Evolutionary conservation across 35 echinoderm and acorn worm genomes (phyloP), one percentile per base, ranked within the genome.

Genomic region (Lytechinus variegatus): DNA sequence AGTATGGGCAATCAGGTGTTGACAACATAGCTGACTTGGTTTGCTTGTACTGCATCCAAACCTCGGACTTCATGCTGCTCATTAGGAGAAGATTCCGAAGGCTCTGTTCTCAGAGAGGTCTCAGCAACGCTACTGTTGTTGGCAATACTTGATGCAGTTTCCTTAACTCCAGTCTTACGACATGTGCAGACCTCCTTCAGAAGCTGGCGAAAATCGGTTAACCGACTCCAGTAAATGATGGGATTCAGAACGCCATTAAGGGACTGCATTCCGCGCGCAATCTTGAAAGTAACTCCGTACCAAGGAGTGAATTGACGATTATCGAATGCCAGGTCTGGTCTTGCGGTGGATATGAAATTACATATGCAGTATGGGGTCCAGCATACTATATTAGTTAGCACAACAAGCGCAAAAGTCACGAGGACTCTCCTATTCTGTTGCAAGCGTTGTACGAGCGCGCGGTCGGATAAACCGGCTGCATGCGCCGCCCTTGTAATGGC

Each of bases 141-240:
- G 4, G 19, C 14, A 8, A 24, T 79, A 79, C 66, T 24, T 24
- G 14, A 79, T 79, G 16, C n/a, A 24, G 6, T 8, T 7, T 1
- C 16, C 1, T 79, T 24, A 79, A 8, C 66, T 19, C n/a, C n/a
- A 79, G 6, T 24, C 16, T 4, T n/a, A 79, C 66, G 4, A 21
- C 66, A 79, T 6, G 19, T 4, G n/a, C 66, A 79, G 12, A 79
- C 6, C 16, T 79, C 66, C 5, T 79, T 79, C 4, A 79, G 66
- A 16, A 79, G 66, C 66, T 79, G 66, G n/a, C 88, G 88, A 9
- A 90, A 90, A 54, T 90, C 88, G 88, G 29, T 90, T 90, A 90
- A 54, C 4, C 88, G 88, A 44, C 28, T 90, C 88, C 88, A 90
- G 88, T 90, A 90, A 54, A 90, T 90, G 29, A 90, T 21, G 28